A percentile compares a stretch with the other conserved stretches of the same genome.
Evolutionary conservation across 2,113 vertebrate genomes (phyloP).

Genomic region (Leptobrachium leishanense): DNA sequence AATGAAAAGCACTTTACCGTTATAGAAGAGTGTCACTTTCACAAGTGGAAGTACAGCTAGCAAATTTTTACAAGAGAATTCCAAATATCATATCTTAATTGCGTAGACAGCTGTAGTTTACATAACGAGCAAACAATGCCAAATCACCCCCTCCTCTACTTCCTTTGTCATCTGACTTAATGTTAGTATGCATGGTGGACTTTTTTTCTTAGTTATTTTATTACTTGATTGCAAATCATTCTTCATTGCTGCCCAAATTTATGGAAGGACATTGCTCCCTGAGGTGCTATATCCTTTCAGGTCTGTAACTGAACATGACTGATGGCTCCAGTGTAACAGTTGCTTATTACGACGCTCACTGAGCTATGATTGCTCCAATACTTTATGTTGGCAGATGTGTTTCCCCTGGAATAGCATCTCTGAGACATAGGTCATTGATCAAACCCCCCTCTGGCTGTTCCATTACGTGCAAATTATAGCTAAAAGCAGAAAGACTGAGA

Average conservation of each 20-base stretch:
- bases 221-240: constrained; percentile 88
- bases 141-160: constrained; percentile 79
- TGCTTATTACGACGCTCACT: constrained; percentile 83
- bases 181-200: constrained; percentile 81
- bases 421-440: constrained; percentile 87
- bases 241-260: constrained; percentile 87
- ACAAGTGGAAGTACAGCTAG: constrained; percentile 79
- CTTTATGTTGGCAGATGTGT: constrained; percentile 90
- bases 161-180: constrained; percentile 78
- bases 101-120: constrained; percentile 83
- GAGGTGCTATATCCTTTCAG: constrained; percentile 84
- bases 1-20: constrained; percentile 82
- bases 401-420: constrained; percentile 83
- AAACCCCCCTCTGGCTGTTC: constrained; percentile 82
- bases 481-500: constrained; percentile 73
- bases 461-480: constrained; percentile 88
- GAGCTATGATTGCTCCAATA: constrained; percentile 87
- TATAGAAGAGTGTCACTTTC: constrained; percentile 83
- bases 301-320: constrained; percentile 86
- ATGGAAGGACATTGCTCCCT: constrained; percentile 87
- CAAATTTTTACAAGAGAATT: constrained; percentile 82
- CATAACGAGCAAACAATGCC: constrained; percentile 83
- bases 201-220: constrained; percentile 79
- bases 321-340: constrained; percentile 82
- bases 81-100: constrained; percentile 86